phyloP scores from a whole-genome alignment of 2,113 vertebrate species.

The Eretmochelys imbricata region DNA sequence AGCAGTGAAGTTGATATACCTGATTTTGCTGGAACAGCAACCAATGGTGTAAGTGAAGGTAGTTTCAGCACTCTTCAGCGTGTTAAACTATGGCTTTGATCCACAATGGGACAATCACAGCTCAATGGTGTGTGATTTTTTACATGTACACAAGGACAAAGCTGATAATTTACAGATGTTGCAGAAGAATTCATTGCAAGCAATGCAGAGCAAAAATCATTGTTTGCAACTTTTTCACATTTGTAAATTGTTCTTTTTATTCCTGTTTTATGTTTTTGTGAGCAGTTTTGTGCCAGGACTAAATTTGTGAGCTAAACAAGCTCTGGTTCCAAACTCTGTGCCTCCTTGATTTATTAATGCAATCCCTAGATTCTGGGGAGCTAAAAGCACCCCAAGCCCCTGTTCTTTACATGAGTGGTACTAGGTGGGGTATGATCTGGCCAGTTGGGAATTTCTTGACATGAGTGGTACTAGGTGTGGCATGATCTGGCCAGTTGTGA shows the following conservation, averaged over 20 bases:
- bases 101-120: background rate
- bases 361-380: background rate
- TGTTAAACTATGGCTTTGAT: slow-evolving; percentile 28
- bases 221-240: background rate
- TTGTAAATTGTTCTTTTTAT: background rate
- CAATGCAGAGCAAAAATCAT: background rate
- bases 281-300: background rate
- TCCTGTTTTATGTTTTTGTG: background rate
- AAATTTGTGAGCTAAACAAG: background rate
- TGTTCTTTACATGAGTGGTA: background rate
- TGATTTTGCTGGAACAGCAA: background rate
- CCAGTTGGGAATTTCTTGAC: background rate
- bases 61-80: background rate
- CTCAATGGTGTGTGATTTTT: background rate
- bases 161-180: background rate
- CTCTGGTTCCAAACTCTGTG: background rate
- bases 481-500: background rate
- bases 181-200: background rate
- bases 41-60: background rate
- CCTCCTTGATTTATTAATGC: background rate
- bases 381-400: background rate
- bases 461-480: background rate
- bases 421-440: no score
- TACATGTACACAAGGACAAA: background rate
- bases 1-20: background rate